Conservation (phyloP, 2,797 vertebrate species). For the Kryptolebias ocellatus region DNA sequence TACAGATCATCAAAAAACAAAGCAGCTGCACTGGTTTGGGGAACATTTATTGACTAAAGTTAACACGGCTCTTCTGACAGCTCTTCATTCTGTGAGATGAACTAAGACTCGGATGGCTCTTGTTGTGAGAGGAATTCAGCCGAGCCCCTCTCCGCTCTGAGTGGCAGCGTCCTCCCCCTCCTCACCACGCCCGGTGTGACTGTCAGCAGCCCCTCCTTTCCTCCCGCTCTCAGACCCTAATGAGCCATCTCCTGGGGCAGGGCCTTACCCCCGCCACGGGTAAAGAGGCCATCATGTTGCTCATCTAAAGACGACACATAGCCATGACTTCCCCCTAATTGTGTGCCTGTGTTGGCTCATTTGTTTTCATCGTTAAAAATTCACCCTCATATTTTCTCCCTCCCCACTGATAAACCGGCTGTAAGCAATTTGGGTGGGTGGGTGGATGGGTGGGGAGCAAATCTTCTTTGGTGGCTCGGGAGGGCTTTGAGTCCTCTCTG, state of each 20-base stretch:
- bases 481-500: conserved; percentile 73
- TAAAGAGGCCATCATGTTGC: conserved; percentile 94
- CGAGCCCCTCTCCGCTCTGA: conserved; percentile 53
- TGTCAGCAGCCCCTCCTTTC: conserved; percentile 76
- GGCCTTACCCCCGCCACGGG: conserved; percentile 84
- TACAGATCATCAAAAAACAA: not conserved
- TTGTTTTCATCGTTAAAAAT: conserved; percentile 91
- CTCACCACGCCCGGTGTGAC: conserved; percentile 70
- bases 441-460: conserved; percentile 72
- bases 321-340: conserved; percentile 89
- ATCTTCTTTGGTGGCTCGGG: conserved; percentile 77
- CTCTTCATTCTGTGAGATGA: conserved; percentile 60
- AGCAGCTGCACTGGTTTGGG: not conserved
- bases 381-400: conserved; percentile 81
- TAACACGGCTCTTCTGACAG: conserved; percentile 52
- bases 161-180: conserved; percentile 52
- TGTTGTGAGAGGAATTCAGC: conserved; percentile 58
- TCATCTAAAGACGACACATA: conserved; percentile 91
- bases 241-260: conserved; percentile 89
- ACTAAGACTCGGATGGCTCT: conserved; percentile 53
- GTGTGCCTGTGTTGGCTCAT: conserved; percentile 86
- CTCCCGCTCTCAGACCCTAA: conserved; percentile 79
- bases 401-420: conserved; percentile 77
- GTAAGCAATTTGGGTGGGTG: conserved; percentile 82
- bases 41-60: not conserved